phyloP scores from a whole-genome alignment of 2,113 vertebrate genomes.

The Gymnobelideus leadbeateri region DNA sequence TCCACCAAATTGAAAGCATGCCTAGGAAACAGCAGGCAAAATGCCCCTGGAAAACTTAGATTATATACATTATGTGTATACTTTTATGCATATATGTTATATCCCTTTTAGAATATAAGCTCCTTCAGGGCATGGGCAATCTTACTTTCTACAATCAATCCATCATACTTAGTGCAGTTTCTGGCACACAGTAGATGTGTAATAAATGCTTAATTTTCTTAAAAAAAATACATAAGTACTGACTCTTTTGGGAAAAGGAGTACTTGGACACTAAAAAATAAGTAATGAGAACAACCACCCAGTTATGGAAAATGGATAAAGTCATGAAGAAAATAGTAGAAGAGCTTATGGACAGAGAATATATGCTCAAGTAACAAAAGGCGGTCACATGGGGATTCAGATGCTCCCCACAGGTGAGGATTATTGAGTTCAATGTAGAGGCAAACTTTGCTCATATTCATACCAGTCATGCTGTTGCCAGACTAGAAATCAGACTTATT shows the following conservation, averaged over 20 bases:
- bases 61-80: not conserved
- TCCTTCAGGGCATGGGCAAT: not conserved
- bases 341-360: not conserved
- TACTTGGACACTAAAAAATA: not conserved
- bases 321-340: not conserved
- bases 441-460: not conserved
- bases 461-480: not conserved
- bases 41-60: not conserved
- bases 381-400: not conserved
- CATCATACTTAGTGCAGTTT: not conserved
- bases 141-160: not conserved
- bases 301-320: not conserved
- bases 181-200: not conserved
- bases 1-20: not conserved
- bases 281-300: not conserved
- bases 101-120: not conserved
- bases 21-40: not conserved
- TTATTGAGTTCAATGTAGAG: not conserved
- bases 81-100: not conserved
- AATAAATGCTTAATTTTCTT: not conserved
- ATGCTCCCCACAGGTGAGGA: not conserved
- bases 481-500: not conserved
- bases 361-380: not conserved
- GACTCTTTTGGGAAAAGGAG: not conserved
- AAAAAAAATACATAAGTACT: not conserved